phyloP scores from a whole-genome alignment of 2,113 vertebrate genomes.

The Archocentrus centrarchus region DNA sequence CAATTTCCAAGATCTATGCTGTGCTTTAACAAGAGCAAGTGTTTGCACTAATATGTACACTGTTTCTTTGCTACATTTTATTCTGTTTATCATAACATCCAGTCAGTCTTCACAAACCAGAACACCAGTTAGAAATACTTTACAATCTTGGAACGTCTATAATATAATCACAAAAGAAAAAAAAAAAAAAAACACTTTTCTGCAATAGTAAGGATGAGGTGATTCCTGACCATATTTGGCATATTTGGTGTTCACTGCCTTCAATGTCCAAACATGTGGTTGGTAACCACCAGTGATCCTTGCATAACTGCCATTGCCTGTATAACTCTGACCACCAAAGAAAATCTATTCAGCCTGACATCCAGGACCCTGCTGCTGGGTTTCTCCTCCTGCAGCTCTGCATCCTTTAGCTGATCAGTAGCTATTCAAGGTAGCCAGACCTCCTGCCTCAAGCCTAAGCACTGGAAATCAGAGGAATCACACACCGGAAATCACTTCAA shows the following conservation, averaged over 20 bases:
- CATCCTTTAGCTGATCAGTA: constrained; percentile 50
- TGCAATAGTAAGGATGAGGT: constrained; percentile 26
- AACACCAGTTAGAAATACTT: background rate
- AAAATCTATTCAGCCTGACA: constrained; percentile 29
- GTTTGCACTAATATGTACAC: background rate
- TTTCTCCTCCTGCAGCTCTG: constrained; percentile 31
- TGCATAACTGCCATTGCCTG: constrained; percentile 36
- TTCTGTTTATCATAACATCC: background rate
- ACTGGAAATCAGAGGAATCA: constrained; percentile 61
- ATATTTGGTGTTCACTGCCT: constrained; percentile 75
- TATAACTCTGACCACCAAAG: constrained; percentile 7
- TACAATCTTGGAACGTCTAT: constrained; percentile 9
- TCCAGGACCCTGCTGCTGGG: constrained; percentile 28
- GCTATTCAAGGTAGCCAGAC: constrained; percentile 53
- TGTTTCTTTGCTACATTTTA: background rate
- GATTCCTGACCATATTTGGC: constrained; percentile 63
- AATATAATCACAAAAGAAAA: constrained; percentile 15
- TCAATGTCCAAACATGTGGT: constrained; percentile 70
- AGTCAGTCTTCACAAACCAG: background rate
- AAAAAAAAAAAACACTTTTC: background rate
- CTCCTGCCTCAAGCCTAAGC: constrained; percentile 47
- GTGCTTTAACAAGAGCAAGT: background rate
- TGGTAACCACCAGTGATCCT: constrained; percentile 57
- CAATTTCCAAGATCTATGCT: background rate
- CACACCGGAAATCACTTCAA: constrained; percentile 59